Evolutionary conservation across 1,140 invertebrate genomes (phyloP).

Genomic region (Lycorma delicatula): DNA sequence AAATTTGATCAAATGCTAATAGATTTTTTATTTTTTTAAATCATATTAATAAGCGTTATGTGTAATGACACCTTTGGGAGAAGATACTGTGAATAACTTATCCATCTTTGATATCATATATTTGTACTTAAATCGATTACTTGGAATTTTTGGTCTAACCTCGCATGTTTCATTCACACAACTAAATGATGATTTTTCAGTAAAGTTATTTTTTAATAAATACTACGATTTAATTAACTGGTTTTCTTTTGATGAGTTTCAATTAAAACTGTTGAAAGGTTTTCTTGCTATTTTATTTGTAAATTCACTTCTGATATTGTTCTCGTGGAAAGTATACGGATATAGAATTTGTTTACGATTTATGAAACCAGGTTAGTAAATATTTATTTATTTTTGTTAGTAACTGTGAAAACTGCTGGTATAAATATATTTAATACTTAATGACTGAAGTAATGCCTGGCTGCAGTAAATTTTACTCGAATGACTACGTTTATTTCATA

Average conservation of each 20-base stretch:
- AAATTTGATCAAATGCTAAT: too few species aligned
- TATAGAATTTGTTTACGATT: neutral
- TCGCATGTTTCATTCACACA: neutral
- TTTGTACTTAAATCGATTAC: neutral
- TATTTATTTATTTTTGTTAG: neutral
- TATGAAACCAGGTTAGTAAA: conserved; percentile 1
- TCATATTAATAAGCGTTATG: too few species aligned
- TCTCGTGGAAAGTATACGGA: neutral
- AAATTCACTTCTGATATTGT: neutral
- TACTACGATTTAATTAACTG: neutral
- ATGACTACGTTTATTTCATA: too few species aligned
- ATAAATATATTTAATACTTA: too few species aligned
- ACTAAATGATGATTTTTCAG: neutral
- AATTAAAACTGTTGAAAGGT: conserved; percentile 1
- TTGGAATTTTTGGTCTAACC: neutral
- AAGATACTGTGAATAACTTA: neutral
- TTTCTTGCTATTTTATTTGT: neutral
- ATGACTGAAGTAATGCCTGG: too few species aligned
- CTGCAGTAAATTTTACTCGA: too few species aligned
- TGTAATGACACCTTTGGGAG: neutral
- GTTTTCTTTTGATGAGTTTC: conserved; percentile 2
- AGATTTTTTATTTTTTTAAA: too few species aligned
- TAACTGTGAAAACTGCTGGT: too few species aligned
- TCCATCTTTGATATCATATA: neutral
- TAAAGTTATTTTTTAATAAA: neutral